Conservation (phyloP, 2,888 invertebrate species). For the Brachyptera risi region DNA sequence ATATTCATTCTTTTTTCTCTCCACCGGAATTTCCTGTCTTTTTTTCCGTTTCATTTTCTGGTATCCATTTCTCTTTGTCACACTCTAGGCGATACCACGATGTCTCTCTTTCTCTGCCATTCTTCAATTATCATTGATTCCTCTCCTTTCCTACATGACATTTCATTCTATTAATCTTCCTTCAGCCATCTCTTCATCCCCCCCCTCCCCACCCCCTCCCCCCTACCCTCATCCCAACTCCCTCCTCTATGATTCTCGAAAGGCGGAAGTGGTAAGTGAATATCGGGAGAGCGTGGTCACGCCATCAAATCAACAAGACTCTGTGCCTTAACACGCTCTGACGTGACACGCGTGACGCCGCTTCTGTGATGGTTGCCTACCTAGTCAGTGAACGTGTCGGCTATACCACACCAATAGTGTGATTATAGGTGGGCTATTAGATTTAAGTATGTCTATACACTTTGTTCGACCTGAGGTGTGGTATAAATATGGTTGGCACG, state of each 20-base stretch:
- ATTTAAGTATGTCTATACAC: not conserved
- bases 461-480: not conserved
- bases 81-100: not conserved
- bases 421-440: not conserved
- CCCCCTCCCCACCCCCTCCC: not conserved
- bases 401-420: not conserved
- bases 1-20: constrained; percentile 7
- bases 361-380: not conserved
- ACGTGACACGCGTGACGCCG: constrained; percentile 1
- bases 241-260: not conserved
- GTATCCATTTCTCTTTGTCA: not conserved
- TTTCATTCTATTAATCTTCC: constrained; percentile 18
- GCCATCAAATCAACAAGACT: constrained; percentile 12
- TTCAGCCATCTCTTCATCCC: not conserved
- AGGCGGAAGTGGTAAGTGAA: constrained; percentile 28
- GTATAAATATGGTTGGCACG: too few species aligned
- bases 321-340: not conserved
- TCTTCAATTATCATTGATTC: constrained; percentile 19
- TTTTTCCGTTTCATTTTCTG: constrained; percentile 7
- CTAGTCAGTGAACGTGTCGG: not conserved
- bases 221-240: not conserved
- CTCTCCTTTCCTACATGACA: not conserved
- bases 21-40: not conserved
- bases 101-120: constrained; percentile 4
- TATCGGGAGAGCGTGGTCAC: constrained; percentile 21